phyloP scores from a whole-genome alignment of 2,888 invertebrate species.

The Cecidostiba fungosa region DNA sequence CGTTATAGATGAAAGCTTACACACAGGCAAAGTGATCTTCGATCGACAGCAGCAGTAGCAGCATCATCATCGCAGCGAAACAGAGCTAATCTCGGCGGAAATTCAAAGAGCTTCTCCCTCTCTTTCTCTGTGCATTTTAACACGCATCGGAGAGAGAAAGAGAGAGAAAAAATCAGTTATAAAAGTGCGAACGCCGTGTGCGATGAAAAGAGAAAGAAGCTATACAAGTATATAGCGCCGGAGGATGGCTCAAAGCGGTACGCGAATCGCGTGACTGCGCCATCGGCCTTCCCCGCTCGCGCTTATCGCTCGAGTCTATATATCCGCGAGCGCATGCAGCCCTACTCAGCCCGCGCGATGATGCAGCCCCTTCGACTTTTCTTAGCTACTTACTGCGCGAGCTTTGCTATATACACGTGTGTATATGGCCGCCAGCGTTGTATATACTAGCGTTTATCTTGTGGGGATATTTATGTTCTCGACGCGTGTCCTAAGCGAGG shows the following conservation, averaged over 20 bases:
- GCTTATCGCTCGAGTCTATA: conserved; percentile 3
- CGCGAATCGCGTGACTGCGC: conserved; percentile 76
- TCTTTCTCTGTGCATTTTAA: not conserved
- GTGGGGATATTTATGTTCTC: conserved; percentile 71
- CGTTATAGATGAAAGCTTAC: not conserved
- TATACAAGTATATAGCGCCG: not conserved
- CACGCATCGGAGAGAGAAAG: not conserved
- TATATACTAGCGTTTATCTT: conserved; percentile 70
- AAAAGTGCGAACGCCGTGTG: conserved; percentile 53
- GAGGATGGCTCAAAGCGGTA: conserved; percentile 74
- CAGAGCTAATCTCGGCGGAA: conserved; percentile 67
- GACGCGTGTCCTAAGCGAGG: conserved; percentile 54
- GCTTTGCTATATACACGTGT: not conserved
- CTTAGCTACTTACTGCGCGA: not conserved
- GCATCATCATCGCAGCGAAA: conserved; percentile 54
- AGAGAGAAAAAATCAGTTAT: conserved; percentile 55
- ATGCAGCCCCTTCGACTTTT: conserved; percentile 23
- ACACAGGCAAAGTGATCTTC: not conserved
- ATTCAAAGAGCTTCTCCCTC: conserved; percentile 66
- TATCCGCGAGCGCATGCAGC: conserved; percentile 17
- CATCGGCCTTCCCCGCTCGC: too few species aligned
- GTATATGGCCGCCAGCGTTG: not conserved
- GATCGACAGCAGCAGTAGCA: not conserved
- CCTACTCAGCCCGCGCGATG: not conserved
- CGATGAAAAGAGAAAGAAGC: conserved; percentile 2